Evolutionary conservation across 1,140 invertebrate species (phyloP).

Genomic region (Nomia melanderi): DNA sequence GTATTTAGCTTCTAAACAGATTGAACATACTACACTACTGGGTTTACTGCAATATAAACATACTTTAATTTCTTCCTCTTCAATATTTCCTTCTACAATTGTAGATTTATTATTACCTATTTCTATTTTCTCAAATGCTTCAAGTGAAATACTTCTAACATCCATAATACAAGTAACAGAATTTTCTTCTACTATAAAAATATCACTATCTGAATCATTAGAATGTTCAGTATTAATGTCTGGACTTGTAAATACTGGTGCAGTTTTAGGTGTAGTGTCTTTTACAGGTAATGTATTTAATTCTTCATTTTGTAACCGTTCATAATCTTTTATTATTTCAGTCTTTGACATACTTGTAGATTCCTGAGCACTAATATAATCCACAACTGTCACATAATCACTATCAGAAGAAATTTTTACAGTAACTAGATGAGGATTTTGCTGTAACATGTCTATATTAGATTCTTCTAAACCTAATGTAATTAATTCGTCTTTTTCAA

Average conservation of each 20-base stretch:
- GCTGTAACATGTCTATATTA: not conserved
- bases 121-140: slow-evolving; percentile 41
- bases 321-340: not conserved
- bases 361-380: not conserved
- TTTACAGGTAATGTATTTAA: not conserved
- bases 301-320: not conserved
- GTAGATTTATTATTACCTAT: not conserved
- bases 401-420: slow-evolving; percentile 23
- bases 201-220: not conserved
- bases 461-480: not conserved
- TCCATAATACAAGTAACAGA: slow-evolving; percentile 20
- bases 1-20: slow-evolving; percentile 51
- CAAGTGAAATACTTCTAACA: slow-evolving; percentile 50
- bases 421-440: slow-evolving; percentile 4
- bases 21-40: slow-evolving; percentile 41
- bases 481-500: not conserved
- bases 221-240: not conserved
- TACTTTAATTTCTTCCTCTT: slow-evolving; percentile 31
- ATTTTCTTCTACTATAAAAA: not conserved
- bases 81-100: slow-evolving; percentile 7
- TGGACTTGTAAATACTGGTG: not conserved
- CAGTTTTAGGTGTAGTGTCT: not conserved
- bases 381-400: slow-evolving; percentile 27
- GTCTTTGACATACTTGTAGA: not conserved
- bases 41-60: slow-evolving; percentile 43